Base-by-base conservation (phyloP, 2,113 vertebrate species). In the Leptosomus discolor region DNA sequence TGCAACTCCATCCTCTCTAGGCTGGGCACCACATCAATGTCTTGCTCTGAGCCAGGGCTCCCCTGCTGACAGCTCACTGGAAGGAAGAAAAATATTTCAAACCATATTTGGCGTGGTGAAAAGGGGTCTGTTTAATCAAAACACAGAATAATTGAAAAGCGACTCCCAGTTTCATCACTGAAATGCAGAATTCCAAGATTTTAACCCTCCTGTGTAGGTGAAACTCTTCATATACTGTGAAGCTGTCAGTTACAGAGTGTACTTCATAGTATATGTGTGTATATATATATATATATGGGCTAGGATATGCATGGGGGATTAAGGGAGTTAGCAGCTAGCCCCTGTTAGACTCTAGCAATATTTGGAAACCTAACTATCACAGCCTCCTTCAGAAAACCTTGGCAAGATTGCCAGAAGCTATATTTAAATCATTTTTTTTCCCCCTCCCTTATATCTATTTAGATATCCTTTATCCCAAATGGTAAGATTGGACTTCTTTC, bases 341-440 rank as follows among this genome's bases (percentile, higher is more conserved):
- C 37, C 70, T 51, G 13, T 41, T 92, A 77, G 39, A 37, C 22
- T 74, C 20, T 2, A 75, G 68, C 65, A 94, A 46, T 78, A 78
- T 86, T 81, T 88, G 32, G 45, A 5, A 91, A 80, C 65, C n/a
- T 65, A 92, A 90, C 64, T 92, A 53, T 91, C 45, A 22, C 48
- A n/a, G 26, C 58, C 29, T 91, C 88, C 88, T 95, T 94, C 83
- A 94, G 48, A 91, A 95, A 92, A 95, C 79, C 69, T 94, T 94
- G 76, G 24, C 56, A 92, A 78, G 46, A 68, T 39, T 86, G 51
- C 76, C 90, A 96, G 82, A 73, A 96, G 65, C 84, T 94, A 61
- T 92, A 88, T 90, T 94, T 92, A 82, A 96, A 92, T 23, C 22
- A 39, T 22, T 16, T 46, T 23, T 9, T 2, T 0, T 0, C 0